Conservation (phyloP, 2,888 invertebrate genomes). For the Augochlorella aurata region DNA sequence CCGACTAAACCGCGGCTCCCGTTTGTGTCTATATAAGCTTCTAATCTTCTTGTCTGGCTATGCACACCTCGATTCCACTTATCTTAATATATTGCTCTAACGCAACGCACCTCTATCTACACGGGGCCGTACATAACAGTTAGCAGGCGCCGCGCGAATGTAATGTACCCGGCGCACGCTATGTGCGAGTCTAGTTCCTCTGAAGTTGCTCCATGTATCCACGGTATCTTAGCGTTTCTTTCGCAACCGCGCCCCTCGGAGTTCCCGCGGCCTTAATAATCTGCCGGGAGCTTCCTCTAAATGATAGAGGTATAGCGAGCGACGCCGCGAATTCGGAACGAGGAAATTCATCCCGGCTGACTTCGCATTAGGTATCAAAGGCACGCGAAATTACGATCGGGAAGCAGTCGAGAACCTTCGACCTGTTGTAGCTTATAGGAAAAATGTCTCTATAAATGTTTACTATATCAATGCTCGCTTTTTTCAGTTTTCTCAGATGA, state of each 20-base stretch:
- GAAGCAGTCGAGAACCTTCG: no score
- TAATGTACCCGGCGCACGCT: neutral
- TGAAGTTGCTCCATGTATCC: neutral
- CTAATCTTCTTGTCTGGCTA: constrained; percentile 7
- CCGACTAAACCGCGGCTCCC: neutral
- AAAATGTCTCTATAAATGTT: no score
- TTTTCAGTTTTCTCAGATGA: no score
- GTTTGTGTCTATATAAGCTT: constrained; percentile 10
- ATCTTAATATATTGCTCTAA: constrained; percentile 17
- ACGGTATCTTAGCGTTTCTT: neutral
- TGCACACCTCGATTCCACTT: neutral
- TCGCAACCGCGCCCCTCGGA: neutral
- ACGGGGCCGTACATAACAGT: neutral
- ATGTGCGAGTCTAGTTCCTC: neutral
- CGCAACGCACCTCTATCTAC: neutral
- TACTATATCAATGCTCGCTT: no score
- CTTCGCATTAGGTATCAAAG: no score
- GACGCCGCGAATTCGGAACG: neutral
- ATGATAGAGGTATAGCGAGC: neutral
- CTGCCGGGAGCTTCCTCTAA: neutral
- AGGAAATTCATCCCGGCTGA: neutral
- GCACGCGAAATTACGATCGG: no score
- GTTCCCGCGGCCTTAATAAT: neutral
- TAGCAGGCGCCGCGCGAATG: neutral
- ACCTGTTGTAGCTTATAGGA: no score